Evolutionary conservation across 2,888 invertebrate species (phyloP), one percentile per base, ranked within the genome.

Genomic region (Chalcis sispes): DNA sequence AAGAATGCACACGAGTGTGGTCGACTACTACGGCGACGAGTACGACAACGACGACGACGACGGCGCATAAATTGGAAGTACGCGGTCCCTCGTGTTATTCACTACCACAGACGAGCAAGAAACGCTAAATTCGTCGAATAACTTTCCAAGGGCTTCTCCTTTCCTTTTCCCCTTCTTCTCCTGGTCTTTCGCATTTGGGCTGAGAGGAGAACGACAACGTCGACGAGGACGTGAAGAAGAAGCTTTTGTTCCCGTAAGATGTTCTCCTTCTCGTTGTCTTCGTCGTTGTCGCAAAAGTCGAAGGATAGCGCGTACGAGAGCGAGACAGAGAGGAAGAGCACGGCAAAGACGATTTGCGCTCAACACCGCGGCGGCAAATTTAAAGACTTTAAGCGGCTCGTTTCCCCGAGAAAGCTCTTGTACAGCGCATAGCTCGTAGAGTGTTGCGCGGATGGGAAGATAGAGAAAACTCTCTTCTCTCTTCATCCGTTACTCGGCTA

Each of bases 91-190:
- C 66, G 66, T 66, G 75, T 66, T 71, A 72, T 75, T 75, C 71
- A 71, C 66, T 66, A 66, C 75, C 75, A 54, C 52, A 54, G 64
- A 54, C 59, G 42, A 61, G 65, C 66, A 59, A 75, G 75, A 71
- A 71, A 75, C 75, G 71, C 66, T 66, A 75, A 75, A 75, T 75
- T 75, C 75, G 75, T 71, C 61, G 66, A 75, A 75, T 71, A 75
- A 75, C 71, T 75, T 75, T 71, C 42, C 66, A 50, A 75, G 71
- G 65, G 75, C 70, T 62, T 36, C 29, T 7, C 3, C 52, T 8
- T 3, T 42, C 5, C 69, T 54, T 25, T 52, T 10, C 8, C 50
- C 15, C 42, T 29, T 23, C 25, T 7, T 32, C 61, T 52, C 20
- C 61, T 3, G n/a, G 1, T 61, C 13, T 40, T 25, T 59, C 50